phyloP scores from a whole-genome alignment of 2,797 vertebrate genomes.

The Iguana delicatissima region DNA sequence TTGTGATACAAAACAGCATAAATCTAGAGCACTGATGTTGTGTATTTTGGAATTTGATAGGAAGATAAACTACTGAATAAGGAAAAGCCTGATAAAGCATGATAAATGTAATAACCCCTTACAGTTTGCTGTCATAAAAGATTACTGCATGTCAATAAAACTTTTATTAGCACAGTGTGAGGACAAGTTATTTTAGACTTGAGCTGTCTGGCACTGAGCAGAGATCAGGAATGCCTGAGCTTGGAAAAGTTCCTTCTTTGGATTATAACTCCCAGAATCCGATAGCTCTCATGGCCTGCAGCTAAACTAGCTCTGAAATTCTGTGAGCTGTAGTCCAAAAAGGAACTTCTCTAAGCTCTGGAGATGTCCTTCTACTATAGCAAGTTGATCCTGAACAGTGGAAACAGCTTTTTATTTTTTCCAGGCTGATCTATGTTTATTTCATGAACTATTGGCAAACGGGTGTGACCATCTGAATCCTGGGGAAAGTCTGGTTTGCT shows the following conservation, averaged over 20 bases:
- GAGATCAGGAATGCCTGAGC: not conserved
- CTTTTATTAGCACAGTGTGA: not conserved
- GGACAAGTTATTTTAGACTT: not conserved
- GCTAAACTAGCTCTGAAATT: not conserved
- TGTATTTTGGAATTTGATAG: not conserved
- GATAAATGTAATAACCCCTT: not conserved
- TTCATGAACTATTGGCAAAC: not conserved
- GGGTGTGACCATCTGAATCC: not conserved
- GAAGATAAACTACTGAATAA: constrained; percentile 3
- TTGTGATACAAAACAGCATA: not conserved
- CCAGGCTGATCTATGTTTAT: not conserved
- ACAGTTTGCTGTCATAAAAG: not conserved
- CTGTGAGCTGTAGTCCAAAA: too few species aligned
- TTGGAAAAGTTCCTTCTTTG: not conserved
- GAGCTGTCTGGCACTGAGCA: not conserved
- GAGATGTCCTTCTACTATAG: not conserved
- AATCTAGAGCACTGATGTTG: not conserved
- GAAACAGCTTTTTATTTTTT: not conserved
- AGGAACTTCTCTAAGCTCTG: too few species aligned
- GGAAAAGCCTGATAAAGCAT: not conserved
- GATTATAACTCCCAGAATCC: not conserved
- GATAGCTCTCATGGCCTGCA: too few species aligned
- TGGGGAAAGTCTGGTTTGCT: not conserved
- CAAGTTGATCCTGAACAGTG: fast-evolving
- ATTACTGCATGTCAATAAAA: constrained; percentile 3